A percentile compares a stretch with the other conserved stretches of the same genome.
Evolutionary conservation across 1,140 invertebrate species (phyloP).

Genomic region (Eupeodes corollae): DNA sequence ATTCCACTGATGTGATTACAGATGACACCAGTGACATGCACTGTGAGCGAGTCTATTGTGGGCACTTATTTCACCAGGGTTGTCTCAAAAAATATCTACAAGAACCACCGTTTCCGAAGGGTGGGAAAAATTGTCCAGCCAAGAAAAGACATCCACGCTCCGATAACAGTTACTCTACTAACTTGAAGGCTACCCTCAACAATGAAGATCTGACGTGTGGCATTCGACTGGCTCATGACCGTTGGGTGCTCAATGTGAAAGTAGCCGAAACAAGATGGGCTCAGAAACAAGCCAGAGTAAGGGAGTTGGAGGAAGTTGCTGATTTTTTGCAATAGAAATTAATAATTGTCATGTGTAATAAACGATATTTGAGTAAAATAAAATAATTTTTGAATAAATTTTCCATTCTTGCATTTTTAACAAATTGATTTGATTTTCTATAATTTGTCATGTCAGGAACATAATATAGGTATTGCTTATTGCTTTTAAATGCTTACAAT

Average conservation of each 20-base stretch:
- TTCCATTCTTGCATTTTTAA: too few relatives aligned
- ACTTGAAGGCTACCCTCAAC: background rate
- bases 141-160: conserved; percentile 29
- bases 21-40: conserved; percentile 49
- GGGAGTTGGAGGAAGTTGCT: conserved; percentile 63
- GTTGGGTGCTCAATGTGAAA: conserved; percentile 59
- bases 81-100: conserved; percentile 63
- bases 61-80: conserved; percentile 60
- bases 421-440: too few relatives aligned
- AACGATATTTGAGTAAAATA: too few relatives aligned
- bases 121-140: conserved; percentile 44
- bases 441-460: too few relatives aligned
- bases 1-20: conserved; percentile 44
- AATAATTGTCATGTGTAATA: too few relatives aligned
- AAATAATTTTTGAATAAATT: too few relatives aligned
- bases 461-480: too few relatives aligned
- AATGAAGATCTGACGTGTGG: conserved; percentile 38
- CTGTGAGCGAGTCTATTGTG: conserved; percentile 63
- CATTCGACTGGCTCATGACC: conserved; percentile 59
- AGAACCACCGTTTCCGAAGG: conserved; percentile 56
- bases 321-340: conserved; percentile 48
- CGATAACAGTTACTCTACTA: conserved; percentile 18
- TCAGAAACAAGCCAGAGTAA: conserved; percentile 59
- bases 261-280: conserved; percentile 66
- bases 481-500: too few relatives aligned